A percentile compares a stretch with the other conserved stretches of the same genome.
Conservation (phyloP, 2,888 invertebrate genomes). For the Acrobeloides nanus region DNA sequence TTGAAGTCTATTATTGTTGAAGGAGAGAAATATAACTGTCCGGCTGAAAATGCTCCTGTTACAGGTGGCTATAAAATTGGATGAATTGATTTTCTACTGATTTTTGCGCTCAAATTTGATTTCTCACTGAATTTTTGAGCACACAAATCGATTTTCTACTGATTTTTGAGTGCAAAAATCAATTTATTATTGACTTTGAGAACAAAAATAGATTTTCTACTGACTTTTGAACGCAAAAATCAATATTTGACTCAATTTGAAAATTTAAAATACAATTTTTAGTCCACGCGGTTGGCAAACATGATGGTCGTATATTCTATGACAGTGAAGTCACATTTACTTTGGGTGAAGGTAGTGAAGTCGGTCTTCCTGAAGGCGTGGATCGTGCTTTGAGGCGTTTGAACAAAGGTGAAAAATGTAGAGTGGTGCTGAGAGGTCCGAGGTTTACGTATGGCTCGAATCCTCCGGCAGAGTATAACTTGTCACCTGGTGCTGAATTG, state of each 20-base stretch:
- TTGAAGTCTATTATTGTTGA: constrained; percentile 63
- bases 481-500: constrained; percentile 72
- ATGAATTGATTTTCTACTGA: no score
- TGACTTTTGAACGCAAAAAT: not conserved
- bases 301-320: constrained; percentile 68
- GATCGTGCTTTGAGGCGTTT: constrained; percentile 76
- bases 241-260: not conserved
- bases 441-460: constrained; percentile 38
- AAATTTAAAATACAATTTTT: constrained; percentile 7
- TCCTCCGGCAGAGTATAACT: constrained; percentile 63
- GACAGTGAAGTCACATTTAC: constrained; percentile 73
- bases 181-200: not conserved
- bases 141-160: no score
- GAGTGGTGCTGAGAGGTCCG: constrained; percentile 28
- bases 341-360: constrained; percentile 71
- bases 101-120: no score
- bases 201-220: not conserved
- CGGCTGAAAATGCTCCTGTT: constrained; percentile 75
- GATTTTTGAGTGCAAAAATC: constrained; percentile 5
- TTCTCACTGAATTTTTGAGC: not conserved
- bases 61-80: constrained; percentile 63
- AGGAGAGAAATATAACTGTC: constrained; percentile 68
- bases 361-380: constrained; percentile 70
- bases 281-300: constrained; percentile 70
- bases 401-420: constrained; percentile 58